Conservation (phyloP, 2,888 invertebrate genomes). For the Ryuthela nishihirai region DNA sequence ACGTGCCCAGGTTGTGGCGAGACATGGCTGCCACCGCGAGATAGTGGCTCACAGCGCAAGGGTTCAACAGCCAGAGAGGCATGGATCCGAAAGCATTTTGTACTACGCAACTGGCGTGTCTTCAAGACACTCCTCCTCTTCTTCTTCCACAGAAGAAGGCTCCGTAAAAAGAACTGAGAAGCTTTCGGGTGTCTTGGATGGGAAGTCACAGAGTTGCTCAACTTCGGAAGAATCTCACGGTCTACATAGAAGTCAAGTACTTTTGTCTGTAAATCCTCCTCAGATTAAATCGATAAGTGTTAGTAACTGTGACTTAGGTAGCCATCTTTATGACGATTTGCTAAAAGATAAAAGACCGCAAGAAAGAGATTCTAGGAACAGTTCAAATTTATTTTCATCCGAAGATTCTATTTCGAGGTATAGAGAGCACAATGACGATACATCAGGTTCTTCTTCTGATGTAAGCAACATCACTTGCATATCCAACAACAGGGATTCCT, state of each 20-base stretch:
- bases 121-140: not conserved
- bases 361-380: constrained; percentile 27
- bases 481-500: constrained; percentile 16
- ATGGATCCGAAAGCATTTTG: constrained; percentile 70
- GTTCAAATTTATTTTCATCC: constrained; percentile 23
- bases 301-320: too few species aligned
- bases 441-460: constrained; percentile 31
- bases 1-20: constrained; percentile 31
- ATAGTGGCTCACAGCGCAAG: constrained; percentile 69
- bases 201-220: constrained; percentile 4
- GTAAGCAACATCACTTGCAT: constrained; percentile 29
- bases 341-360: too few species aligned
- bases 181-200: not conserved
- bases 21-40: constrained; percentile 36
- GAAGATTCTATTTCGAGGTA: constrained; percentile 20
- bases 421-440: constrained; percentile 12
- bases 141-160: not conserved
- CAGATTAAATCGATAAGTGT: too few species aligned
- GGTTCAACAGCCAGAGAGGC: constrained; percentile 71
- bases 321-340: too few species aligned
- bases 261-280: too few species aligned
- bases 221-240: too few species aligned
- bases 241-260: too few species aligned
- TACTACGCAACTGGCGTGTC: constrained; percentile 56
- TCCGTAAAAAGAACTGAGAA: not conserved